A percentile compares a stretch with the other conserved stretches of the same genome.
These are phyloP conservation scores for Aegotheles bennettii DNA, from an alignment of 2,113 vertebrate genomes.

Conservation along the genomic window DNA sequence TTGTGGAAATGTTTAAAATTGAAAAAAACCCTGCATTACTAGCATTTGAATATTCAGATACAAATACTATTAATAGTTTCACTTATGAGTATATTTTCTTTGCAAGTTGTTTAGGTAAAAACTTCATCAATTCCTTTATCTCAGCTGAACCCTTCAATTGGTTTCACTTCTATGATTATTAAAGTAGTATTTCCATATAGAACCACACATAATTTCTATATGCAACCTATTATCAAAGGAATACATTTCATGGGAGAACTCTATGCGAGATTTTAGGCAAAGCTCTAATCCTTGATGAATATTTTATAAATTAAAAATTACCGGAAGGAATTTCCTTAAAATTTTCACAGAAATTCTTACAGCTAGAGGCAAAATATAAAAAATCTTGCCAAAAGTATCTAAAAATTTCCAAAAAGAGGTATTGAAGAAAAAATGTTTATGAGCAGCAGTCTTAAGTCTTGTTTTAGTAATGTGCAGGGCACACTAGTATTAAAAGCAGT, in stretches of 20 bases:
- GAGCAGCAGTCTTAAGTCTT: neutral
- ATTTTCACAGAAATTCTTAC: neutral
- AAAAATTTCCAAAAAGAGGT: neutral
- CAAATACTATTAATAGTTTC: neutral
- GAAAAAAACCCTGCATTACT: accelerated
- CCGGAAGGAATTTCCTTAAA: neutral
- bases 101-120: neutral
- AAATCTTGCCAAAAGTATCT: neutral
- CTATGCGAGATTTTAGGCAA: neutral
- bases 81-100: neutral
- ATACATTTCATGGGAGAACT: neutral
- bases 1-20: neutral
- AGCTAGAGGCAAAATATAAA: neutral
- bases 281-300: neutral
- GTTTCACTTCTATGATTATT: neutral
- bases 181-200: neutral
- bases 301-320: neutral
- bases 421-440: neutral
- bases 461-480: neutral
- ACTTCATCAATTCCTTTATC: neutral
- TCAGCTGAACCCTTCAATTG: neutral
- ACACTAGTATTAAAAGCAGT: neutral
- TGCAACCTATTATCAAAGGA: neutral
- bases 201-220: neutral
- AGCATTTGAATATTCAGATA: neutral